A percentile compares a stretch with the other conserved stretches of the same genome.
These are phyloP conservation scores for Pseudococcus longispinus DNA, from an alignment of 2,888 invertebrate genomes.

Conservation along the genomic window DNA sequence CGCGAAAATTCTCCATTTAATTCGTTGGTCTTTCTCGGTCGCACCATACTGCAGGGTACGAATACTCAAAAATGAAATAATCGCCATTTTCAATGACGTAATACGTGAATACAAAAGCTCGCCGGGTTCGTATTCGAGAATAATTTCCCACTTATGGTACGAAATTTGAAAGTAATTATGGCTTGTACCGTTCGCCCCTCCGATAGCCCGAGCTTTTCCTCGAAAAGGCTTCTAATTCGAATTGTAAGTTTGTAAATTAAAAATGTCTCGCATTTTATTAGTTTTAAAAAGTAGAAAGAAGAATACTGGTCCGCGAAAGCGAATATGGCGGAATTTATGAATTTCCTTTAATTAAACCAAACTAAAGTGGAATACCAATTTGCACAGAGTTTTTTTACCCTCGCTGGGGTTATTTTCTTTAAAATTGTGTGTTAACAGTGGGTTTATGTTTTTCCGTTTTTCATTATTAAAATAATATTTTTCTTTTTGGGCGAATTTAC, in stretches of 20 bases:
- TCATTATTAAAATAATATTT: conserved; percentile 44
- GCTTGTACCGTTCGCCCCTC: background rate
- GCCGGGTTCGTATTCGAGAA: background rate
- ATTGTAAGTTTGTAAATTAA: conserved; percentile 37
- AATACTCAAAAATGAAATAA: background rate
- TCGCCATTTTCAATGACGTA: conserved; percentile 1
- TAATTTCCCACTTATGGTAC: background rate
- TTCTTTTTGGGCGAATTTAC: background rate
- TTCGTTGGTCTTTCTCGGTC: background rate
- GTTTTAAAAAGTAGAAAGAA: background rate
- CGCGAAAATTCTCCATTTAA: background rate
- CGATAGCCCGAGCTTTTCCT: background rate
- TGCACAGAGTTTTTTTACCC: background rate
- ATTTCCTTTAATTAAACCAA: conserved; percentile 45
- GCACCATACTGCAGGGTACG: background rate
- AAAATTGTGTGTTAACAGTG: conserved; percentile 17
- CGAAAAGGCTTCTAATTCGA: conserved; percentile 1
- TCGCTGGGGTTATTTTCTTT: background rate
- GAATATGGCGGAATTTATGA: conserved; percentile 35
- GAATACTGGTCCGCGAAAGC: background rate
- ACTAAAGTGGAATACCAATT: conserved; percentile 45
- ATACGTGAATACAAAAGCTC: background rate
- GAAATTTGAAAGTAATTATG: conserved; percentile 11
- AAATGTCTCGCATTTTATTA: conserved; percentile 41
- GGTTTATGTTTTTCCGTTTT: conserved; percentile 42